A percentile compares a stretch with the other conserved stretches of the same genome.
phyloP scores from a whole-genome alignment of 1,140 invertebrate genomes.

The Aphaenogaster ashmeadi region DNA sequence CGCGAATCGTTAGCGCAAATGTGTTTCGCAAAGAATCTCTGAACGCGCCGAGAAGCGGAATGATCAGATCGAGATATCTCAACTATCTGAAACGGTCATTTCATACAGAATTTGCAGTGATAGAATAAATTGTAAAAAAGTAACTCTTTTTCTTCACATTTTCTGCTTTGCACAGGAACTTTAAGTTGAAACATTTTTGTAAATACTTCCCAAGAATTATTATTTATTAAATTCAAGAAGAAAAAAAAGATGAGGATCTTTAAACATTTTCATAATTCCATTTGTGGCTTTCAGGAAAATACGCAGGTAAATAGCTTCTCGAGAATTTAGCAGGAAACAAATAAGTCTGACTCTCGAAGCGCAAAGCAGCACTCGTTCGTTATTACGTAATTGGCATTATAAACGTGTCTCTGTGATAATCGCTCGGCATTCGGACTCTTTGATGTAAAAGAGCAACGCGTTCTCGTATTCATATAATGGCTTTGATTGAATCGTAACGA shows the following conservation, averaged over 20 bases:
- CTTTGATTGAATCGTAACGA: conserved; percentile 27
- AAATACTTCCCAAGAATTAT: background rate
- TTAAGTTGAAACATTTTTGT: background rate
- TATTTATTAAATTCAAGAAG: background rate
- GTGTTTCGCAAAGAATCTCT: background rate
- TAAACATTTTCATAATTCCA: background rate
- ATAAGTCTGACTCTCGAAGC: background rate
- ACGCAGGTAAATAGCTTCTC: background rate
- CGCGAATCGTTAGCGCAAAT: conserved; percentile 7
- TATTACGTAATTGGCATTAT: conserved; percentile 29
- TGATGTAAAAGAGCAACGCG: background rate
- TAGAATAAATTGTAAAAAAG: background rate
- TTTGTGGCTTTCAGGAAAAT: background rate
- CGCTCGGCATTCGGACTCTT: background rate
- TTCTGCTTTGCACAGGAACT: background rate
- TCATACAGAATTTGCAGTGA: background rate
- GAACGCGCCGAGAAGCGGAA: conserved; percentile 1
- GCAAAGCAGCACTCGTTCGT: background rate
- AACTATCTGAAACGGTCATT: background rate
- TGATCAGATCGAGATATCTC: conserved; percentile 3
- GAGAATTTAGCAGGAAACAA: conserved; percentile 16
- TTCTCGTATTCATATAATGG: background rate
- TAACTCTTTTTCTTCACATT: background rate
- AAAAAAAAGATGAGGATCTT: background rate
- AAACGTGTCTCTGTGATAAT: conserved; percentile 10